A percentile compares a stretch with the other conserved stretches of the same genome.
These are phyloP conservation scores for Protomyctophum bolini DNA, from an alignment of 2,113 vertebrate genomes.

Conservation along the genomic window DNA sequence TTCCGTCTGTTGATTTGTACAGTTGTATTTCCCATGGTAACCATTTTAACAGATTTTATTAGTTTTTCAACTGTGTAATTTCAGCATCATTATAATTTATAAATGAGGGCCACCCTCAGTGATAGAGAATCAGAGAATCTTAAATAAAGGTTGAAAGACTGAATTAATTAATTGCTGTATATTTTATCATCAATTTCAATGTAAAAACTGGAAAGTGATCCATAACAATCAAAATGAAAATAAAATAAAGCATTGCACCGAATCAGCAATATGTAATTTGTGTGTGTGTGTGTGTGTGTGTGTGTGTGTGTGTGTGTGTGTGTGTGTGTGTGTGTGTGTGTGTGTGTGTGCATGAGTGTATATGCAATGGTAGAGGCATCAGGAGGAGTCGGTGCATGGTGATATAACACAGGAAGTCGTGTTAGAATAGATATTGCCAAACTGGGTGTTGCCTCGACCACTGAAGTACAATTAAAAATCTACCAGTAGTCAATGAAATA, in stretches of 20 bases:
- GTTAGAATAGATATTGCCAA: slow-evolving; percentile 38
- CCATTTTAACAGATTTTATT: too few species aligned
- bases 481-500: neutral
- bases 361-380: neutral
- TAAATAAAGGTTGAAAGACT: too few species aligned
- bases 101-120: too few species aligned
- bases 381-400: slow-evolving; percentile 3
- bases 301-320: neutral
- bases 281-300: slow-evolving; percentile 11
- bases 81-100: too few species aligned
- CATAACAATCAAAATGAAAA: neutral
- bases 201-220: too few species aligned
- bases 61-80: too few species aligned
- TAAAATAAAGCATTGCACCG: neutral
- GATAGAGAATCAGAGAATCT: too few species aligned
- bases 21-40: too few species aligned
- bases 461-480: neutral
- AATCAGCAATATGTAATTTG: neutral
- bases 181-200: too few species aligned
- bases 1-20: too few species aligned
- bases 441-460: slow-evolving; percentile 21
- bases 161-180: too few species aligned
- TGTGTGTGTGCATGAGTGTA: neutral
- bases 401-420: slow-evolving; percentile 43
- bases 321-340: slow-evolving; percentile 6